phyloP scores from a whole-genome alignment of 2,888 invertebrate genomes.

The Anthophora plumipes region DNA sequence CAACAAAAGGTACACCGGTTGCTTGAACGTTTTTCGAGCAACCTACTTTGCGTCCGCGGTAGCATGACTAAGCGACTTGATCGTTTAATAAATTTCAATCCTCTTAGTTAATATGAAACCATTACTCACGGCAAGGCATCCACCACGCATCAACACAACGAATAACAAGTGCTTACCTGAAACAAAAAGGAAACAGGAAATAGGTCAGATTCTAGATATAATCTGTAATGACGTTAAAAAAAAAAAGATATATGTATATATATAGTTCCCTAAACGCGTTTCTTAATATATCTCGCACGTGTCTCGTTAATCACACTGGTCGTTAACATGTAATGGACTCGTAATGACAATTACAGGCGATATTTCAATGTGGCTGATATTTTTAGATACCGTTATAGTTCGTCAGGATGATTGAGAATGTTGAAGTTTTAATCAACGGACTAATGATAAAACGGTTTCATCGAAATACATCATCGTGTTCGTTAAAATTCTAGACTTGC shows the following conservation, averaged over 20 bases:
- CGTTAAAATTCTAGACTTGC: neutral
- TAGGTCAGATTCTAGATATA: constrained; percentile 20
- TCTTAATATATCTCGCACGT: constrained; percentile 12
- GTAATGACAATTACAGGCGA: neutral
- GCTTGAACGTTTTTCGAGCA: constrained; percentile 1
- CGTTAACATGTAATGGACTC: constrained; percentile 9
- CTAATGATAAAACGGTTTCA: neutral
- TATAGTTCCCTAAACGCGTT: neutral
- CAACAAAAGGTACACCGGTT: neutral
- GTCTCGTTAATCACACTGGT: constrained; percentile 16
- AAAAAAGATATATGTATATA: too few species aligned
- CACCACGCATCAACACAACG: neutral
- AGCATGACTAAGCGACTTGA: constrained; percentile 27
- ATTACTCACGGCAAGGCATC: constrained; percentile 39
- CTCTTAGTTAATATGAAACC: constrained; percentile 23
- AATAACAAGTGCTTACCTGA: constrained; percentile 71
- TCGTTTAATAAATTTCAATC: constrained; percentile 23
- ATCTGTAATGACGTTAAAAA: constrained; percentile 2
- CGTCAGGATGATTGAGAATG: neutral
- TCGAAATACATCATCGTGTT: too few species aligned
- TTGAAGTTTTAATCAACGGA: neutral
- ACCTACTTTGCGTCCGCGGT: neutral
- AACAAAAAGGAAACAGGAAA: constrained; percentile 67
- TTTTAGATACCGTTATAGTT: neutral
- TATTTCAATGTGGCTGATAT: neutral